Conservation (phyloP, 2,797 vertebrate genomes). For the Sebastes trivittatus region DNA sequence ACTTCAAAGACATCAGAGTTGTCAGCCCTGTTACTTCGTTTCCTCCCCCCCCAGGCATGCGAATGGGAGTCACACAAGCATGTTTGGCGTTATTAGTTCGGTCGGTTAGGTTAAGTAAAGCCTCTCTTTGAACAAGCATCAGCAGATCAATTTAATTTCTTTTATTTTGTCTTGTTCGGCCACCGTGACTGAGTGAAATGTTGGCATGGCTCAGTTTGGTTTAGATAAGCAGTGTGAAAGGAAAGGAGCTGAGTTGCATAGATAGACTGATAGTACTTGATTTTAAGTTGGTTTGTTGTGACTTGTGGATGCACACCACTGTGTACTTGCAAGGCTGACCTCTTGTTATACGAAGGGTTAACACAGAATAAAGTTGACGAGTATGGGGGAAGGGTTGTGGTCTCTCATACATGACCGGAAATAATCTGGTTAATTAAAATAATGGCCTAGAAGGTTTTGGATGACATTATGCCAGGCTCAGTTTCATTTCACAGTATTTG, state of each 20-base stretch:
- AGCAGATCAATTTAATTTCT: not conserved
- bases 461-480: not conserved
- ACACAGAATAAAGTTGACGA: not conserved
- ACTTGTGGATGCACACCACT: not conserved
- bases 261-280: not conserved
- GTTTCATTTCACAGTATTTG: not conserved
- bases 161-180: not conserved
- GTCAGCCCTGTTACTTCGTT: slow-evolving; percentile 24
- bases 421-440: slow-evolving; percentile 1
- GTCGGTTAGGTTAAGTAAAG: not conserved
- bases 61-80: slow-evolving; percentile 13
- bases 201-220: not conserved
- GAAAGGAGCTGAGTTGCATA: not conserved
- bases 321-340: not conserved
- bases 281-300: not conserved
- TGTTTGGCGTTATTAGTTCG: not conserved
- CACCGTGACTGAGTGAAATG: not conserved
- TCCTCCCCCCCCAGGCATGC: slow-evolving; percentile 5
- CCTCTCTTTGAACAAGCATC: not conserved
- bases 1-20: slow-evolving; percentile 36
- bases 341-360: not conserved
- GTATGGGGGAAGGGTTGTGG: not conserved
- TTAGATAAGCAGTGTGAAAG: not conserved
- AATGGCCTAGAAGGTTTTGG: not conserved
- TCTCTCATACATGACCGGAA: not conserved